phyloP scores from a whole-genome alignment of 2,888 invertebrate species.

The Leucophenga montana region DNA sequence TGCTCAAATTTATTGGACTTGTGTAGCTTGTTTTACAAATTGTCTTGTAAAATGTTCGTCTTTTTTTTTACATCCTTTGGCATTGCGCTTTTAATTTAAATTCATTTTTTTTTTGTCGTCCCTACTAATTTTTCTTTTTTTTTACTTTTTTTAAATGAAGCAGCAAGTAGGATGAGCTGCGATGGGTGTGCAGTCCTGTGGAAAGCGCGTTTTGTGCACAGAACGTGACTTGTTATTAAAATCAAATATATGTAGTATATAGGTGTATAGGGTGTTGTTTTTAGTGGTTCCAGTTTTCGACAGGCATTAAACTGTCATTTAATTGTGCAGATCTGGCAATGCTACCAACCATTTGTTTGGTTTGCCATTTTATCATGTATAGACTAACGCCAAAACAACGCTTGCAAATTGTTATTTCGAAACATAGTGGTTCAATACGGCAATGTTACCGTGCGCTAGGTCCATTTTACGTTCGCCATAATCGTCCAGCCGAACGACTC shows the following conservation, averaged over 20 bases:
- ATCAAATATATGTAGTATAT: constrained; percentile 36
- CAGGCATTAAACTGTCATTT: too few species aligned
- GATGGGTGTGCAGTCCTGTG: not conserved
- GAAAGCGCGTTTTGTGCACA: constrained; percentile 45
- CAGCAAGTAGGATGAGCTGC: not conserved
- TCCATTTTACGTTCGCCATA: too few species aligned
- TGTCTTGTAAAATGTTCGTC: not conserved
- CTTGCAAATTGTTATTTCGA: too few species aligned
- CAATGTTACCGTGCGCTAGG: too few species aligned
- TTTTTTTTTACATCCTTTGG: not conserved
- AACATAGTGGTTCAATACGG: too few species aligned
- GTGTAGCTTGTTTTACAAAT: constrained; percentile 9
- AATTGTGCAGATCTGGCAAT: too few species aligned
- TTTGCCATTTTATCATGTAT: too few species aligned
- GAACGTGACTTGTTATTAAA: constrained; percentile 30
- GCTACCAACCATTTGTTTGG: too few species aligned
- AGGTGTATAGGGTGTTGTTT: too few species aligned
- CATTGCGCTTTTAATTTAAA: constrained; percentile 11
- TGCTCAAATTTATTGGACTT: not conserved
- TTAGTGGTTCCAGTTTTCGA: too few species aligned
- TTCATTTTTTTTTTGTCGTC: constrained; percentile 1
- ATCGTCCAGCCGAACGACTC: too few species aligned
- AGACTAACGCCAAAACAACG: too few species aligned
- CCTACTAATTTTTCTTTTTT: not conserved
- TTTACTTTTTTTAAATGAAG: not conserved